These are phyloP conservation scores for Sussaba pulchella DNA, from an alignment of 2,888 invertebrate species.

Conservation along the genomic window DNA sequence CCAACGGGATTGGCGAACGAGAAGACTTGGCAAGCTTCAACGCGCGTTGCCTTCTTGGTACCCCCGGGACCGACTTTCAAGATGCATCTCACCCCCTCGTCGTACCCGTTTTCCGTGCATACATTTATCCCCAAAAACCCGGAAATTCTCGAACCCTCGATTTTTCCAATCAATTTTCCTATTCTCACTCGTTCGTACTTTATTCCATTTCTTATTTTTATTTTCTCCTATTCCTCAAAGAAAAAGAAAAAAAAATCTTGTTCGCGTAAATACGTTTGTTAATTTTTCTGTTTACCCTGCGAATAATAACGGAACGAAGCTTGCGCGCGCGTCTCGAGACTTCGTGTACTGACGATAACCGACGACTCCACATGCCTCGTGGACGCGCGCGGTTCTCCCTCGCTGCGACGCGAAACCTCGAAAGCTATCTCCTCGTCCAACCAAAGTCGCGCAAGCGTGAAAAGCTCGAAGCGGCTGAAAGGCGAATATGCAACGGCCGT, in stretches of 20 bases:
- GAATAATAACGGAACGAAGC: slow-evolving; percentile 38
- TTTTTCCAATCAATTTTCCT: not conserved
- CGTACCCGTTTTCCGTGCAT: not conserved
- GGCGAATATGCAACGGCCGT: slow-evolving; percentile 22
- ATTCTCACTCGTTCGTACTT: not conserved
- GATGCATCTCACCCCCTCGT: slow-evolving; percentile 1
- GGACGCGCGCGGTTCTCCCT: slow-evolving; percentile 58
- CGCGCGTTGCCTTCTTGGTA: not conserved
- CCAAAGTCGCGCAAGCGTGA: slow-evolving; percentile 77
- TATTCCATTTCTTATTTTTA: not conserved
- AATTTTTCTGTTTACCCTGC: not conserved
- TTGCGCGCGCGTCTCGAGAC: slow-evolving; percentile 63
- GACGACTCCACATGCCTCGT: slow-evolving; percentile 79
- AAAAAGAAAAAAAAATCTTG: not conserved
- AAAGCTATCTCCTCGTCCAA: slow-evolving; percentile 73
- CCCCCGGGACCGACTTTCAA: slow-evolving; percentile 23
- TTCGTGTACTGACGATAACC: slow-evolving; percentile 70
- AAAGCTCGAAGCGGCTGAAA: slow-evolving; percentile 63
- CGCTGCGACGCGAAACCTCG: slow-evolving; percentile 76
- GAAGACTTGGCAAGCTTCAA: slow-evolving; percentile 15
- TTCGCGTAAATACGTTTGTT: not conserved
- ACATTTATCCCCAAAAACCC: not conserved
- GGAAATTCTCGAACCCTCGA: not conserved
- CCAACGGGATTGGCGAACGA: slow-evolving; percentile 42
- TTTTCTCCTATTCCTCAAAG: not conserved